Conservation (phyloP, 2,888 invertebrate species). For the Limenitis camilla region DNA sequence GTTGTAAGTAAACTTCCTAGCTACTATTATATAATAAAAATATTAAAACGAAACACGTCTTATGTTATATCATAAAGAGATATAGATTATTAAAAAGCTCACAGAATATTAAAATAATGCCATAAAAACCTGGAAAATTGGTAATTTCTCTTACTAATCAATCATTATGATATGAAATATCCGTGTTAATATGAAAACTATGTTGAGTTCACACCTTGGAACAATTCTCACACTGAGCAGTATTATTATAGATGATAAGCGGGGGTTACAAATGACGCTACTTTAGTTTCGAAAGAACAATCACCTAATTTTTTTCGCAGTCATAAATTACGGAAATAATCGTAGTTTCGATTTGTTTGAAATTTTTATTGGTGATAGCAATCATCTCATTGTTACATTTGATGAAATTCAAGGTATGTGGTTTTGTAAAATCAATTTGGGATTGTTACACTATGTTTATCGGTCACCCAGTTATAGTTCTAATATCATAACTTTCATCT, state of each 20-base stretch:
- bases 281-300: constrained; percentile 51
- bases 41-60: no score
- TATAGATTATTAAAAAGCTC: no score
- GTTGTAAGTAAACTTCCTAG: no score
- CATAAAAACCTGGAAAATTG: no score
- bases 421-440: constrained; percentile 14
- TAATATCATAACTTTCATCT: constrained; percentile 43
- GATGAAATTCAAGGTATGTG: constrained; percentile 12
- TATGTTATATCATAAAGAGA: no score
- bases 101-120: no score
- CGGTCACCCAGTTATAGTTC: constrained; percentile 11
- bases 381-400: neutral
- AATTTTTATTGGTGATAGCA: constrained; percentile 14
- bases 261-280: constrained; percentile 18
- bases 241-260: constrained; percentile 7
- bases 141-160: no score
- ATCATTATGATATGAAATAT: no score
- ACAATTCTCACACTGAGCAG: constrained; percentile 7
- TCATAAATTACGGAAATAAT: constrained; percentile 47
- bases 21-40: no score
- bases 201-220: constrained; percentile 4
- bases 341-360: constrained; percentile 13
- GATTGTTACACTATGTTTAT: constrained; percentile 4
- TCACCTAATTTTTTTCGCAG: constrained; percentile 50
- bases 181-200: neutral